Conservation (phyloP, 2,113 vertebrate species). For the Pica pica region DNA sequence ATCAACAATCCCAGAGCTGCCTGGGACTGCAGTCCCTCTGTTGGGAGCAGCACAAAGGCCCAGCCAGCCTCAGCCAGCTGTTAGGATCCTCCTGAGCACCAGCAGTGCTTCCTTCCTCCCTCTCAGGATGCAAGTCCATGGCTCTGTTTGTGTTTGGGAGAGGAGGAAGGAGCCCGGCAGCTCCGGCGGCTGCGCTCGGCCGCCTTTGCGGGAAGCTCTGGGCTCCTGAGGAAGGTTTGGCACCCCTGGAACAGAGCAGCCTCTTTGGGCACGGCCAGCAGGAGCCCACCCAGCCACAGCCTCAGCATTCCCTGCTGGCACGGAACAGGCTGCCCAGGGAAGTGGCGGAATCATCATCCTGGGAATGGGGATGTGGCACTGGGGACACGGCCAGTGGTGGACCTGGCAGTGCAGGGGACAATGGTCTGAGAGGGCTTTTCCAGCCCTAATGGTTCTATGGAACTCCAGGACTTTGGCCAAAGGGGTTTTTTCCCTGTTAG, state of each 20-base stretch:
- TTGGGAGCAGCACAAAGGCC: neutral
- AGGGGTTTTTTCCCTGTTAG: neutral
- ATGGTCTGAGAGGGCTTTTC: neutral
- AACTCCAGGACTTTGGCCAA: neutral
- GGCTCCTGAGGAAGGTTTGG: neutral
- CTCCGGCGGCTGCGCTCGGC: accelerated
- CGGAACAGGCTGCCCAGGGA: neutral
- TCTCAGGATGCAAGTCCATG: constrained; percentile 9
- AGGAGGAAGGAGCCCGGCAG: constrained; percentile 33
- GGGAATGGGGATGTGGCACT: neutral
- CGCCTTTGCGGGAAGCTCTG: neutral
- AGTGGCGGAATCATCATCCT: neutral
- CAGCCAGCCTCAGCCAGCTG: neutral
- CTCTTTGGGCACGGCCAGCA: neutral
- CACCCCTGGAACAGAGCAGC: neutral
- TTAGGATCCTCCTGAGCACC: neutral
- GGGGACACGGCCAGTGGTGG: neutral
- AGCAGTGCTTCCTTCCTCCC: constrained; percentile 35
- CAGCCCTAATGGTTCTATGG: neutral
- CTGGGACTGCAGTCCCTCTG: neutral
- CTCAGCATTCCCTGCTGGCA: neutral
- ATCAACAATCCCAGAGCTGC: neutral
- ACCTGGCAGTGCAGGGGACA: neutral
- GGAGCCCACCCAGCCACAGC: neutral
- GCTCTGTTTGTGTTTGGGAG: constrained; percentile 24